These are phyloP conservation scores for Pristis pectinata DNA, from an alignment of 2,797 vertebrate genomes.

Conservation along the genomic window DNA sequence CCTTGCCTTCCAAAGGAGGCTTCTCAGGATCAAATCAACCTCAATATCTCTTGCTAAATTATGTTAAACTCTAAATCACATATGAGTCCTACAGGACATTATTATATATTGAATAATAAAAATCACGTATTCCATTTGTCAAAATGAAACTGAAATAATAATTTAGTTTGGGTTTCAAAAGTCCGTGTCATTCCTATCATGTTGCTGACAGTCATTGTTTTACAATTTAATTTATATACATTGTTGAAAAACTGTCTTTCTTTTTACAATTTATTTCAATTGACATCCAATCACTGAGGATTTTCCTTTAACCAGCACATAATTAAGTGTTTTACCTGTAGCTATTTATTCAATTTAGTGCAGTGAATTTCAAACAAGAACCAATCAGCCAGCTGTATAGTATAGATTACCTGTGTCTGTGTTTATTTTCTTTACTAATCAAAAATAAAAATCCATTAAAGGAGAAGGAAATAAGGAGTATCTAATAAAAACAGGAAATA, in stretches of 20 bases:
- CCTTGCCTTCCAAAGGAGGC: not conserved
- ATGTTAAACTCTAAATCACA: not conserved
- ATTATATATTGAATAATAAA: constrained; percentile 6
- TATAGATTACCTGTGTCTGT: not conserved
- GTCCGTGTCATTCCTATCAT: not conserved
- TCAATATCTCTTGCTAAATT: not conserved
- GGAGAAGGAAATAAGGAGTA: not conserved
- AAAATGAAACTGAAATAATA: not conserved
- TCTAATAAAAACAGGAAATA: not conserved
- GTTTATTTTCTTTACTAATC: not conserved
- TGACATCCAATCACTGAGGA: constrained; percentile 17
- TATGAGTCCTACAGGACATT: not conserved
- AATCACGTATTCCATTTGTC: not conserved
- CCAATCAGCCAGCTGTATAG: not conserved
- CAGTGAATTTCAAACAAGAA: constrained; percentile 1
- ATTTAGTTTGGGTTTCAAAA: not conserved
- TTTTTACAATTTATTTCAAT: not conserved
- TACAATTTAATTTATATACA: not conserved
- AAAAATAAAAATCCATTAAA: not conserved
- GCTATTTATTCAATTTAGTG: not conserved
- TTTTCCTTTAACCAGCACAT: not conserved
- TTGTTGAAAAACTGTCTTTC: not conserved
- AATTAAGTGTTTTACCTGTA: constrained; percentile 12
- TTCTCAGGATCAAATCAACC: not conserved
- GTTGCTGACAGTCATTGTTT: not conserved